Percentiles rank a stretch among this genome's conserved stretches.
Conservation (phyloP, 2,113 vertebrate genomes). For the Antechinus stuartii region DNA sequence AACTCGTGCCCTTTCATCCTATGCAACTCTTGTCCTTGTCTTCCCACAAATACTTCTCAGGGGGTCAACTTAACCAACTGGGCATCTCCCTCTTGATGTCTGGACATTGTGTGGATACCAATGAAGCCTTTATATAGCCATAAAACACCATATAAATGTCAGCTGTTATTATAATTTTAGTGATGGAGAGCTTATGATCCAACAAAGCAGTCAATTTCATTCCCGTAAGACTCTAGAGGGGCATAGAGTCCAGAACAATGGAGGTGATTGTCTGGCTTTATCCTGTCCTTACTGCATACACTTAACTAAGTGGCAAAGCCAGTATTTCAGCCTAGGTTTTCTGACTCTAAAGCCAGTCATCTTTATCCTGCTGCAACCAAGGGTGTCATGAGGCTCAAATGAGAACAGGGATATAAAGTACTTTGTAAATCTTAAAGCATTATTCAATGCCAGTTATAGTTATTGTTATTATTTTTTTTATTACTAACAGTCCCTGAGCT, state of each 20-base stretch:
- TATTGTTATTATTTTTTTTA: neutral
- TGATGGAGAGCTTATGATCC: neutral
- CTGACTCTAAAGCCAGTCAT: neutral
- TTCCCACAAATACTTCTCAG: neutral
- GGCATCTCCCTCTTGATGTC: neutral
- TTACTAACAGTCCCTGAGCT: neutral
- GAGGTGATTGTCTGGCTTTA: neutral
- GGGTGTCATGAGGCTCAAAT: neutral
- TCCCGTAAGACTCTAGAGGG: neutral
- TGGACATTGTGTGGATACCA: neutral
- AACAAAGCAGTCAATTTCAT: neutral
- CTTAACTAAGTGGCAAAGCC: neutral
- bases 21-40: neutral
- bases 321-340: neutral
- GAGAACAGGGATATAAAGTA: neutral
- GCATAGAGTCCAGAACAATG: neutral
- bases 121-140: neutral
- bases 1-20: neutral
- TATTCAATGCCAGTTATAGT: neutral
- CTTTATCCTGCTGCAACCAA: neutral
- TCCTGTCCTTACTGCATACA: neutral
- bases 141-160: neutral
- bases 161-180: neutral
- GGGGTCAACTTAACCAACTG: neutral
- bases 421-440: neutral